phyloP scores from a whole-genome alignment of 92 coral and sea anemone species.

The Anthopleura xanthogrammica region DNA sequence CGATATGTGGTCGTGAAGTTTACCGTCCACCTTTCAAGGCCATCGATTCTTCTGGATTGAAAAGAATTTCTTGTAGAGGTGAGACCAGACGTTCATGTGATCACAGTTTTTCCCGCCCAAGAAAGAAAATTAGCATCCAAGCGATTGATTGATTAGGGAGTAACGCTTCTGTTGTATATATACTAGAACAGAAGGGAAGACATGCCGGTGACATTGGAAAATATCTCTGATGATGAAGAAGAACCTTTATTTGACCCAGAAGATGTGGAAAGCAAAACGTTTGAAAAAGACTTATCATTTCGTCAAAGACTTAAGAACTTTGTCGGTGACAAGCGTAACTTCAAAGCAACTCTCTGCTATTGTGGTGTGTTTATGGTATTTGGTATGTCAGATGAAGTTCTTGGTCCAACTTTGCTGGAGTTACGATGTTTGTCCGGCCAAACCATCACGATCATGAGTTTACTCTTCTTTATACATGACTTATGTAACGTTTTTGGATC shows the following conservation, averaged over 20 bases:
- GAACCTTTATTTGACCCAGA: slow-evolving; percentile 75
- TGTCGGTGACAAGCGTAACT: slow-evolving; percentile 59
- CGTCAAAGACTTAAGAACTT: slow-evolving; percentile 55
- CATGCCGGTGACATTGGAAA: slow-evolving; percentile 67
- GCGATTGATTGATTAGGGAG: neutral
- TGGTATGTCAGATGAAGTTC: slow-evolving; percentile 89
- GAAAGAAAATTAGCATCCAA: neutral
- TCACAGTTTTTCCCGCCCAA: neutral
- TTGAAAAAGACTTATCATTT: slow-evolving; percentile 54
- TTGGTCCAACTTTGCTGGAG: slow-evolving; percentile 82
- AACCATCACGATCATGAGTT: slow-evolving; percentile 76
- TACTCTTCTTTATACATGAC: slow-evolving; percentile 82
- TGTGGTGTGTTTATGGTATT: slow-evolving; percentile 88
- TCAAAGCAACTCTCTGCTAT: slow-evolving; percentile 75
- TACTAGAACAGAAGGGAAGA: neutral
- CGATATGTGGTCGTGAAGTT: slow-evolving; percentile 22
- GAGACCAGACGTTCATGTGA: neutral
- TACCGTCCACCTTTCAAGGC: neutral
- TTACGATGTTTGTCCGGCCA: slow-evolving; percentile 78
- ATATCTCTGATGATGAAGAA: slow-evolving; percentile 71
- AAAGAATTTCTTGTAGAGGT: neutral
- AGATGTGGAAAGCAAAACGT: slow-evolving; percentile 68
- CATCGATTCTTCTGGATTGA: neutral
- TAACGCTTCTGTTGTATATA: neutral
- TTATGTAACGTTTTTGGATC: slow-evolving; percentile 86